These are phyloP conservation scores for Daubentonia madagascariensis DNA, from an alignment of 2,113 vertebrate species.

Conservation along the genomic window DNA sequence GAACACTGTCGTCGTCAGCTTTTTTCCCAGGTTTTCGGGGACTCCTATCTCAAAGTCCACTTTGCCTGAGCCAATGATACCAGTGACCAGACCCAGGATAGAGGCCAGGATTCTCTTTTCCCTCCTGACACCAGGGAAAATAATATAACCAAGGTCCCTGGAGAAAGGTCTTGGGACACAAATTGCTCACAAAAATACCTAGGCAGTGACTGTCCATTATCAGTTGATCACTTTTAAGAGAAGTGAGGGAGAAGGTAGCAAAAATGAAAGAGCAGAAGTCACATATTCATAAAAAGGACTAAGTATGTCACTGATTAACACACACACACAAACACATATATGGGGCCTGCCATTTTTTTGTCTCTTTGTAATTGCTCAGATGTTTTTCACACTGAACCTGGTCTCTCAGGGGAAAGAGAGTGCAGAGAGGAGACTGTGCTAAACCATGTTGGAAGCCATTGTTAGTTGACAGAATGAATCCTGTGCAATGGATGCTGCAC, in stretches of 20 bases:
- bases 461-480: neutral
- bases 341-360: neutral
- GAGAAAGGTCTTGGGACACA: neutral
- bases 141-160: neutral
- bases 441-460: neutral
- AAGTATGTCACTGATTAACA: neutral
- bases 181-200: neutral
- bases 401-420: neutral
- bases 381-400: neutral
- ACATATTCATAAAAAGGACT: neutral
- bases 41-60: neutral
- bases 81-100: neutral
- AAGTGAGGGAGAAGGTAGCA: constrained; percentile 7
- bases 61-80: neutral
- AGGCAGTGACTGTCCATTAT: neutral
- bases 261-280: neutral
- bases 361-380: neutral
- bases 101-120: neutral
- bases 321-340: neutral
- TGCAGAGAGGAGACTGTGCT: neutral
- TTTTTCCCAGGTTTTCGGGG: neutral
- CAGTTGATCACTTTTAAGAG: constrained; percentile 2
- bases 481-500: neutral
- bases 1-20: neutral
- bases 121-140: neutral